These are phyloP conservation scores for Eledona agricola DNA, from an alignment of 2,888 invertebrate genomes.

Conservation along the genomic window DNA sequence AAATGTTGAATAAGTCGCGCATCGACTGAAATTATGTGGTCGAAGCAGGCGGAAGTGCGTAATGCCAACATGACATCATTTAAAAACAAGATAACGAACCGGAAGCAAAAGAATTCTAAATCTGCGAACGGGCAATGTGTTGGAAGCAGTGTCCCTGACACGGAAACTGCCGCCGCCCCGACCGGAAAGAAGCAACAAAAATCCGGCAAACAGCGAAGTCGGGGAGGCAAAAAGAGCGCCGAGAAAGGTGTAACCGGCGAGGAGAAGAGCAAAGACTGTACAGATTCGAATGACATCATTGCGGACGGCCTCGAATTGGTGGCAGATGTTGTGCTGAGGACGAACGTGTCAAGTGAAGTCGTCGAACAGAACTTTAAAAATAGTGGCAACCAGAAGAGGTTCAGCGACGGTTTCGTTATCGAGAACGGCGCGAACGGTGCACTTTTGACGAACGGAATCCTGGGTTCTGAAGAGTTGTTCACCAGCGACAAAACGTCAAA, in stretches of 20 bases:
- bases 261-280: background rate
- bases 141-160: constrained; percentile 9
- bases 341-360: constrained; percentile 38
- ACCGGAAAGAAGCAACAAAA: constrained; percentile 42
- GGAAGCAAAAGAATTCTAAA: constrained; percentile 59
- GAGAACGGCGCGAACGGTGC: constrained; percentile 43
- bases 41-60: constrained; percentile 58
- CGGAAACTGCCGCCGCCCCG: constrained; percentile 40
- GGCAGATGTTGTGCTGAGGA: constrained; percentile 50
- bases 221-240: constrained; percentile 42
- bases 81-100: constrained; percentile 60
- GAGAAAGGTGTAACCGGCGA: constrained; percentile 21
- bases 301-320: constrained; percentile 42
- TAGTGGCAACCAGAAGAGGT: constrained; percentile 52
- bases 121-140: constrained; percentile 33
- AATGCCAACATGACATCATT: constrained; percentile 60
- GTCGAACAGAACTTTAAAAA: constrained; percentile 35
- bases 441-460: constrained; percentile 48
- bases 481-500: constrained; percentile 41
- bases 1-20: constrained; percentile 8
- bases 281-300: constrained; percentile 39
- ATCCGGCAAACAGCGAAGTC: constrained; percentile 45
- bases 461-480: constrained; percentile 43
- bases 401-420: constrained; percentile 60
- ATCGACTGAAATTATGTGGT: constrained; percentile 55